These are phyloP conservation scores for Bryconaethiops microstoma DNA, from an alignment of 2,797 vertebrate species.

Conservation along the genomic window DNA sequence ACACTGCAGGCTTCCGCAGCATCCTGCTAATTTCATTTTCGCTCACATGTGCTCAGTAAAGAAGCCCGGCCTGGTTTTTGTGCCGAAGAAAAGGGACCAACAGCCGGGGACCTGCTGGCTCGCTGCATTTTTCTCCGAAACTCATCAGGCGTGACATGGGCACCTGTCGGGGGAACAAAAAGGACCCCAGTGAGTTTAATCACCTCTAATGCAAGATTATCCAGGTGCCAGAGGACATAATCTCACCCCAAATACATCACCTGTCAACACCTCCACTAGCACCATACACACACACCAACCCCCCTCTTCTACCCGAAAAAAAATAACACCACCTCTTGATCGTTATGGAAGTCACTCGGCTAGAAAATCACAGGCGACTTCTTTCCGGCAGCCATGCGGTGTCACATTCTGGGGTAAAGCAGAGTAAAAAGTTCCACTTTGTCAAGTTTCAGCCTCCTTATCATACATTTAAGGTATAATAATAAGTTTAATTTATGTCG, in stretches of 20 bases:
- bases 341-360: conserved; percentile 50
- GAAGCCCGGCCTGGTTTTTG: conserved; percentile 32
- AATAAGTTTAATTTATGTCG: too few species aligned
- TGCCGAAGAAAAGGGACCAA: conserved; percentile 29
- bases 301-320: background rate
- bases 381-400: conserved; percentile 17
- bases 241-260: conserved; percentile 56
- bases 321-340: conserved; percentile 52
- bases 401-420: background rate
- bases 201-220: conserved; percentile 68
- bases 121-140: conserved; percentile 54
- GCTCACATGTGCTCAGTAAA: conserved; percentile 25
- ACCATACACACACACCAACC: conserved; percentile 2
- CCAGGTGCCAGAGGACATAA: conserved; percentile 62
- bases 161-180: conserved; percentile 63
- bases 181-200: conserved; percentile 62
- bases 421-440: background rate
- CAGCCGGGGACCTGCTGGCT: conserved; percentile 47
- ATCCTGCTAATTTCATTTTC: conserved; percentile 53
- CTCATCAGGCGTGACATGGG: conserved; percentile 63
- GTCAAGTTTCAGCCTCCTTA: background rate
- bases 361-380: conserved; percentile 42
- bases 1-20: conserved; percentile 40
- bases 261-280: conserved; percentile 50
- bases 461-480: background rate